Base-by-base conservation (phyloP, 1,140 invertebrate genomes). In the Lutraria rhynchaena region DNA sequence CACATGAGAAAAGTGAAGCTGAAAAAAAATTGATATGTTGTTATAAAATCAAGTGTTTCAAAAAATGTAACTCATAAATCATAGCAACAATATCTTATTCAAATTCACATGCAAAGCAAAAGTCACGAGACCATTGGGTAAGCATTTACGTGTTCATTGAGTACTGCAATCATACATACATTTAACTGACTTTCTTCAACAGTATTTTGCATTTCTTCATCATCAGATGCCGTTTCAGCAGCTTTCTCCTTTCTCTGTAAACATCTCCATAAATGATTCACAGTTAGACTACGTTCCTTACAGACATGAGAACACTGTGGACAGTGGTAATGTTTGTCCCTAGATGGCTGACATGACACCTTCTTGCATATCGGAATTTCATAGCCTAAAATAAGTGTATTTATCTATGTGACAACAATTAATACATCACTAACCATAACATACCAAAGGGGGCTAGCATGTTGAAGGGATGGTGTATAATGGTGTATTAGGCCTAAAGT, bases 181-280 rank as follows among this genome's bases (percentile, higher is more conserved):
- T 55, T 80, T 29, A 80, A 49, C 29, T 80, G 76, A 57, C n/a
- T 60, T 29, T 80, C 76, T 33, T 80, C 65, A 33, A 80, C 49
- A 19, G 65, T 57, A 67, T 69, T 69, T 24, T 57, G 11, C 61
- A 67, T 67, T 29, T 65, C 74, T 22, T 80, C 76, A 11, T 80
- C 76, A 22, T 65, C 60, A 22, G 63, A 61, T 22, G 17, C 19
- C 1, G 17, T 37, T 19, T 44, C 46, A 5, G 33, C 53, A 1
- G 51, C 65, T 7, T 69, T 51, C 17, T 29, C 33, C 41, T 81
- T 73, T 5, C 63, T 57, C 63, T 83, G 74, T 17, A 80, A 49
- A 46, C 82, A 83, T 31, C 82, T 22, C 82, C 82, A 83, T 24
- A 83, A 19, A 69, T 83, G 82, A 33, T 83, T 83, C 13, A 83